phyloP scores from a whole-genome alignment of 2,888 invertebrate species.

The Hydriomena furcata region DNA sequence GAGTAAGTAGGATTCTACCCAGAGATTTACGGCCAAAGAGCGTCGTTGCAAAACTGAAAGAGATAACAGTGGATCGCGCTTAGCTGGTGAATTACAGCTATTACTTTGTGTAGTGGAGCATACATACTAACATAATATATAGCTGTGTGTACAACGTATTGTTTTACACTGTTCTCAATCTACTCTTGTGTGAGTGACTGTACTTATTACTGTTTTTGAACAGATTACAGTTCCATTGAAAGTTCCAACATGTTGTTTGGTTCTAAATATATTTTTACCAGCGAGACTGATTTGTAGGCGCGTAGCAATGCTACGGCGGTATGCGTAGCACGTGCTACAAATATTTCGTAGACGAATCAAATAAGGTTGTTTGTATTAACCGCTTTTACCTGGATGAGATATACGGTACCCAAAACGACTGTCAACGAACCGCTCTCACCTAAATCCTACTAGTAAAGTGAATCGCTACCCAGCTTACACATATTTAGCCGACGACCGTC shows the following conservation, averaged over 20 bases:
- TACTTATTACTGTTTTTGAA: no score
- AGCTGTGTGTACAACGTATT: neutral
- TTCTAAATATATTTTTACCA: no score
- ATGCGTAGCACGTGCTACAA: constrained; percentile 4
- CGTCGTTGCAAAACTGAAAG: constrained; percentile 63
- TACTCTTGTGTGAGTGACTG: neutral
- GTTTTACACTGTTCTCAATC: no score
- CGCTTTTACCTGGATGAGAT: no score
- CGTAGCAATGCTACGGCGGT: neutral
- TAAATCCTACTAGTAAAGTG: no score
- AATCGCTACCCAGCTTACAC: no score
- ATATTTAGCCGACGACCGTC: no score
- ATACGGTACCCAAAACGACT: no score
- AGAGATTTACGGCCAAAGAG: constrained; percentile 59
- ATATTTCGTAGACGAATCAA: neutral
- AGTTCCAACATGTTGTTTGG: no score
- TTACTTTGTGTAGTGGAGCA: constrained; percentile 59
- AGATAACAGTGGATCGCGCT: constrained; percentile 66
- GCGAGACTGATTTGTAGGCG: neutral
- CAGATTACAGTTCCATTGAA: no score
- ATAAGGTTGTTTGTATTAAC: no score
- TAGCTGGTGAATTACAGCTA: constrained; percentile 65
- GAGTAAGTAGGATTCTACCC: constrained; percentile 56
- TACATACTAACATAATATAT: neutral
- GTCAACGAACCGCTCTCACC: no score